These are phyloP conservation scores for Setipinna tenuifilis DNA, from an alignment of 2,797 vertebrate genomes.

Conservation along the genomic window DNA sequence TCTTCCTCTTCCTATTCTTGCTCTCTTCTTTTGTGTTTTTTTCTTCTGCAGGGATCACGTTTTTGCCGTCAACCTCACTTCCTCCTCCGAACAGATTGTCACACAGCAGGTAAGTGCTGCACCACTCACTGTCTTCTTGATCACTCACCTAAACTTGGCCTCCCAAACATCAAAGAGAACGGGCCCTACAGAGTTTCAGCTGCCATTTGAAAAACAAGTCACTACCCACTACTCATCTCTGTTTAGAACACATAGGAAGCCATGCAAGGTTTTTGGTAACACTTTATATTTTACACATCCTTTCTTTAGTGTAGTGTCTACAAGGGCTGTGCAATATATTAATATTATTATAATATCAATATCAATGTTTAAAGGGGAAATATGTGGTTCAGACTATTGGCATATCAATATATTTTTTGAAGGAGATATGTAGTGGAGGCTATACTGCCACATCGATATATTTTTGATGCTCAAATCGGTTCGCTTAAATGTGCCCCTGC, in stretches of 20 bases:
- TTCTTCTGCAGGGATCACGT: constrained; percentile 86
- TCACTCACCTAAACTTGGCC: neutral
- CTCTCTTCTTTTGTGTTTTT: neutral
- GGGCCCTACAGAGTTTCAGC: neutral
- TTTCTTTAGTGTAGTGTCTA: too few relatives aligned
- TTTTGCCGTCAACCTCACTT: constrained; percentile 86
- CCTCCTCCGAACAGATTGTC: constrained; percentile 79
- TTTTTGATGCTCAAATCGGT: too few relatives aligned
- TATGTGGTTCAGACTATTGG: too few relatives aligned
- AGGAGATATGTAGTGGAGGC: too few relatives aligned
- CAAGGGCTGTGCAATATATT: too few relatives aligned
- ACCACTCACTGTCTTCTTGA: neutral
- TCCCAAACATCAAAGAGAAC: neutral
- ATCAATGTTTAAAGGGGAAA: too few relatives aligned
- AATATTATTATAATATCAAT: too few relatives aligned
- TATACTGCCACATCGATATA: too few relatives aligned
- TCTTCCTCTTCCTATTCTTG: neutral
- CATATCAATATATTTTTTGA: too few relatives aligned
- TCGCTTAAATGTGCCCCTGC: too few relatives aligned
- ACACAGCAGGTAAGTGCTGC: constrained; percentile 81
- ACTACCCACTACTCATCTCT: neutral
- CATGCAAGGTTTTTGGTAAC: neutral
- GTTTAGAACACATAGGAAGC: too few relatives aligned
- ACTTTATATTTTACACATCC: too few relatives aligned
- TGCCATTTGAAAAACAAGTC: neutral